Conservation (phyloP, 2,888 invertebrate genomes). For the Mimachlamys varia region DNA sequence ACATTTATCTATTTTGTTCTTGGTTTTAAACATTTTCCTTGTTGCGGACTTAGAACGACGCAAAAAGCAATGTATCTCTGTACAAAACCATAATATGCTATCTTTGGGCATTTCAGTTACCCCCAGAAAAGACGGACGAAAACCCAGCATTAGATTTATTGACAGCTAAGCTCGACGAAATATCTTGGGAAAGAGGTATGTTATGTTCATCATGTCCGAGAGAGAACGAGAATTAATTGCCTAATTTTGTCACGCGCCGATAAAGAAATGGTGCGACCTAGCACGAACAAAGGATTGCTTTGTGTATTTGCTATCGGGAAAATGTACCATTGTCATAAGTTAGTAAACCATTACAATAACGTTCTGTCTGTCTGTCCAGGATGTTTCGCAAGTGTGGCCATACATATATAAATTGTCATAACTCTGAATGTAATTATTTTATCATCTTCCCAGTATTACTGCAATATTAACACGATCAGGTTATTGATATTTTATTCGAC, state of each 20-base stretch:
- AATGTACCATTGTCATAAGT: neutral
- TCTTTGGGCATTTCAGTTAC: neutral
- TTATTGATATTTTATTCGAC: too few relatives aligned
- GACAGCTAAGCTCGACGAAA: neutral
- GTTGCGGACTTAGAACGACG: too few relatives aligned
- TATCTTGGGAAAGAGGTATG: slow-evolving; percentile 10
- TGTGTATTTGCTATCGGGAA: neutral
- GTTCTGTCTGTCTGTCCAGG: neutral
- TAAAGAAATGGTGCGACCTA: neutral
- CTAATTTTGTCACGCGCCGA: neutral
- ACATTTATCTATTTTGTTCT: too few relatives aligned
- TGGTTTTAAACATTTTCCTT: too few relatives aligned
- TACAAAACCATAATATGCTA: neutral
- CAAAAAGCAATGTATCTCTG: neutral
- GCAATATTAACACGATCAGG: too few relatives aligned
- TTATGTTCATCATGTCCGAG: neutral
- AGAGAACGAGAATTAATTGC: neutral
- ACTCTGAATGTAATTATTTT: too few relatives aligned
- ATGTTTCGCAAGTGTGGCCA: neutral
- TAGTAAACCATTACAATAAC: neutral
- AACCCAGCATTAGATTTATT: neutral
- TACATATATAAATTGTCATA: neutral
- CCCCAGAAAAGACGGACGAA: neutral
- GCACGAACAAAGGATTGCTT: neutral
- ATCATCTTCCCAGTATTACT: too few relatives aligned